phyloP scores from a whole-genome alignment of 2,888 invertebrate genomes.

The Platycheirus rosarum region DNA sequence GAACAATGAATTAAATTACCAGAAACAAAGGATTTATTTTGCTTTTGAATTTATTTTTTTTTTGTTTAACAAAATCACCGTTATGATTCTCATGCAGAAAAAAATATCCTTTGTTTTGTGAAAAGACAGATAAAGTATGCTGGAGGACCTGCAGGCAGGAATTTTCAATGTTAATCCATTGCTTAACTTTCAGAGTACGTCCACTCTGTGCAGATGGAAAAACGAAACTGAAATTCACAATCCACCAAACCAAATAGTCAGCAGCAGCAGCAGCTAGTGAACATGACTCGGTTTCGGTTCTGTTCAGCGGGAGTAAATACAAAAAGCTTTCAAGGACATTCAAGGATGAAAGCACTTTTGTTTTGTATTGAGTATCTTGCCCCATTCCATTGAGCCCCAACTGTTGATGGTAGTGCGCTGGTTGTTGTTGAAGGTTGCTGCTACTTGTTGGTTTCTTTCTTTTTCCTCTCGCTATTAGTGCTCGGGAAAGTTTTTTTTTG shows the following conservation, averaged over 20 bases:
- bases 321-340: constrained; percentile 71
- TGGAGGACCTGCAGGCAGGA: constrained; percentile 28
- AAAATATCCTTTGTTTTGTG: constrained; percentile 26
- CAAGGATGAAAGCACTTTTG: constrained; percentile 65
- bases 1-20: constrained; percentile 21
- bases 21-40: constrained; percentile 37
- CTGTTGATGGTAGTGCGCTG: constrained; percentile 65
- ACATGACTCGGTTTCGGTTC: background rate
- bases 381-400: constrained; percentile 44
- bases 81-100: constrained; percentile 6
- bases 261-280: constrained; percentile 25
- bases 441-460: constrained; percentile 67
- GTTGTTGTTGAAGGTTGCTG: constrained; percentile 64
- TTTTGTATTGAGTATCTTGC: constrained; percentile 24
- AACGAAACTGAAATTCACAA: no score
- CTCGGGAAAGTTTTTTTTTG: constrained; percentile 19
- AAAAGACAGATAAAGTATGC: background rate
- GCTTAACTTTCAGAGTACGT: constrained; percentile 30
- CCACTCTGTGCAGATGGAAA: constrained; percentile 46
- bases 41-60: constrained; percentile 12
- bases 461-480: background rate
- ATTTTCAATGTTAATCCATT: constrained; percentile 1
- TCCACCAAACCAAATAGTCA: constrained; percentile 42
- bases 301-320: constrained; percentile 28
- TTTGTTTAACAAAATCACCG: constrained; percentile 2